These are phyloP conservation scores for Bathynomus jamesi DNA, from an alignment of 1,140 invertebrate species.

Conservation along the genomic window DNA sequence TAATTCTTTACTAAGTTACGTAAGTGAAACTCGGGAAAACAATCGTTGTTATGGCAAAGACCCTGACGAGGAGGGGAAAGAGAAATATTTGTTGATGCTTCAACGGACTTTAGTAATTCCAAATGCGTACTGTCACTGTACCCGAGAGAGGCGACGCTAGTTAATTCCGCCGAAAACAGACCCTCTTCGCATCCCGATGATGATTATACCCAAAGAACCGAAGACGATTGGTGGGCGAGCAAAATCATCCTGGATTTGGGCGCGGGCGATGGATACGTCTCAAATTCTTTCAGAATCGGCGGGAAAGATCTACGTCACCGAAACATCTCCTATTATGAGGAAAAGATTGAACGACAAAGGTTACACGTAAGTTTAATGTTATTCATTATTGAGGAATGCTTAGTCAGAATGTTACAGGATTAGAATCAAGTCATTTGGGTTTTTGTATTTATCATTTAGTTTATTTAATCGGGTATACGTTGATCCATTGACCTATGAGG, in stretches of 20 bases:
- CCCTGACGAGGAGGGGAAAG: not conserved
- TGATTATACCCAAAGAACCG: constrained; percentile 40
- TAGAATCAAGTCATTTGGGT: not conserved
- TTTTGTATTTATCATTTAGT: constrained; percentile 1
- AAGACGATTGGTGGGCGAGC: constrained; percentile 40
- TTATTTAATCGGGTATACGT: constrained; percentile 2
- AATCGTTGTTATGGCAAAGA: too few species aligned
- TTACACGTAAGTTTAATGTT: constrained; percentile 55
- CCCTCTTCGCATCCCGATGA: too few species aligned
- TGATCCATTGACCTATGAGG: not conserved
- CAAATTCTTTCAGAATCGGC: constrained; percentile 58
- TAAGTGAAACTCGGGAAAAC: too few species aligned
- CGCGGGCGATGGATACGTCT: constrained; percentile 83
- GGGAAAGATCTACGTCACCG: constrained; percentile 66
- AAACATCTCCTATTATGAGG: constrained; percentile 75
- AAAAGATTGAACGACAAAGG: constrained; percentile 60
- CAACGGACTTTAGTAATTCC: too few species aligned
- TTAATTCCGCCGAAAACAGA: too few species aligned
- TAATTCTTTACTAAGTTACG: too few species aligned
- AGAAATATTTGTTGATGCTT: too few species aligned
- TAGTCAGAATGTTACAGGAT: not conserved
- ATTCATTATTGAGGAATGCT: constrained; percentile 1
- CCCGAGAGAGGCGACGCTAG: too few species aligned
- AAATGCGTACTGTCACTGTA: too few species aligned
- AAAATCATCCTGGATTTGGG: constrained; percentile 70